Conservation (phyloP, 2,113 vertebrate species). For the Varanus komodoensis region DNA sequence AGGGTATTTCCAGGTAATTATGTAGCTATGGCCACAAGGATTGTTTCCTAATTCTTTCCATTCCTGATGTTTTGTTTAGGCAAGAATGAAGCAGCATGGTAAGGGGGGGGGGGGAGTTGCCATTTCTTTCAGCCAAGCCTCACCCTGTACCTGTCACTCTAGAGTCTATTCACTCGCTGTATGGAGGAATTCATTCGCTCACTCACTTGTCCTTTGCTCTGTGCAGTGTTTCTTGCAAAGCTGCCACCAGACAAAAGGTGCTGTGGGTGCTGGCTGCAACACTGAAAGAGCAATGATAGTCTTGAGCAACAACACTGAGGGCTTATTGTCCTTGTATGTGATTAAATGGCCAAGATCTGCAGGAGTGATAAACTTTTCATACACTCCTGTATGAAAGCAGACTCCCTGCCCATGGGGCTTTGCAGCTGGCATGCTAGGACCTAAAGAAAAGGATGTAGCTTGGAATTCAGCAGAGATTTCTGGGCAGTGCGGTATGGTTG, state of each 20-base stretch:
- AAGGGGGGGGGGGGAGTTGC: background rate
- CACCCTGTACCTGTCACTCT: background rate
- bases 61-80: background rate
- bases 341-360: background rate
- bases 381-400: background rate
- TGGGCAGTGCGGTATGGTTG: background rate
- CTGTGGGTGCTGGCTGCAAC: background rate
- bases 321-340: background rate
- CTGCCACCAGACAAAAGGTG: background rate
- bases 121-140: background rate
- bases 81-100: background rate
- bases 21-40: background rate
- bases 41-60: background rate
- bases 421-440: fast-evolving
- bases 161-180: background rate
- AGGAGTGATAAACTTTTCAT: background rate
- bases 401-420: background rate
- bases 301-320: background rate
- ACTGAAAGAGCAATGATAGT: background rate
- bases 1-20: background rate
- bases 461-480: background rate
- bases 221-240: background rate
- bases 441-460: background rate
- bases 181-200: background rate
- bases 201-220: background rate